Base-by-base conservation (phyloP, 2,888 invertebrate species). In the Anoplius nigerrimus region DNA sequence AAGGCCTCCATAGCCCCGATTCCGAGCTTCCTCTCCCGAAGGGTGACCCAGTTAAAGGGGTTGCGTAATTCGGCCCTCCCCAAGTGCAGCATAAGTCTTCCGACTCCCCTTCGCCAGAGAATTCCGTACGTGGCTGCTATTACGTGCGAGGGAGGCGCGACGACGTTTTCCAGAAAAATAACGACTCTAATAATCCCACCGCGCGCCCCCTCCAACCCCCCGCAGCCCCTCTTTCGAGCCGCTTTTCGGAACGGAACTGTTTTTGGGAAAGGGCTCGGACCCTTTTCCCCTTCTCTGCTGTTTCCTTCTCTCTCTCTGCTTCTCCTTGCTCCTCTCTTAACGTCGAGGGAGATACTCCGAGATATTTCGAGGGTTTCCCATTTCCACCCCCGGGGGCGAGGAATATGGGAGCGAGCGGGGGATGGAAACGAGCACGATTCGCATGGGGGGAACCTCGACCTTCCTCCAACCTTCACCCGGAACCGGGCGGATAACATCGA, bases 401-500 rank as follows among this genome's bases (percentile, higher is more conserved):
- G 78, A 79, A 77, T 74, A 77, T 71, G 77, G 75, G 69, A 71
- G 74, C 78, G 74, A 69, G 70, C 65, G 71, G 77, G 77, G 75
- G 77, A 81, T 80, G 74, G 78, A 81, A 80, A 80, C 78, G 80
- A 80, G 74, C 79, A 62, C 78, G 79, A 75, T 82, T 76, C 80
- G 78, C 75, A 80, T 79, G 78, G 77, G 80, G 79, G 82, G 82
- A 82, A 73, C 75, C 79, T 81, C 82, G 81, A 82, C 82, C 83
- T 83, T 82, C 79, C 69, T 77, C 78, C 78, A 83, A 82, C 81
- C 81, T 81, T 83, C 83, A 78, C 78, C 76, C 82, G 80, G 78
- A 81, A 81, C 80, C 78, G 78, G n/a, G 73, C 79, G 78, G 81
- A 83, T 83, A 81, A 80, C 79, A 83, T 83, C 82, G 82, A 83